These are phyloP conservation scores for Poeciliopsis gracilis DNA, from an alignment of 2,797 vertebrate species.

Conservation along the genomic window DNA sequence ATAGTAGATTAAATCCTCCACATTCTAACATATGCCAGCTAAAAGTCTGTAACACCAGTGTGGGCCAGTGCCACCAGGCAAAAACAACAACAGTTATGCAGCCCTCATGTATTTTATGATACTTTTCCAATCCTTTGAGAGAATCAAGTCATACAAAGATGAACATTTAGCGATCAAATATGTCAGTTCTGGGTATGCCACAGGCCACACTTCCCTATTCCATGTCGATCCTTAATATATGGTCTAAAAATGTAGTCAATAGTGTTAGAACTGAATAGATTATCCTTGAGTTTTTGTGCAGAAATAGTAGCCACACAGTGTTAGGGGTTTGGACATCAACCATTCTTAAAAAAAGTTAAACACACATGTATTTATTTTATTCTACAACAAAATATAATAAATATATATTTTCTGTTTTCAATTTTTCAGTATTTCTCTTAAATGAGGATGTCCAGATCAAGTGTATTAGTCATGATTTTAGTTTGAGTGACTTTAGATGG, in stretches of 20 bases:
- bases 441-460: not conserved
- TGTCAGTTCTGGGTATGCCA: constrained; percentile 65
- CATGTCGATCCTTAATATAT: constrained; percentile 67
- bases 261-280: constrained; percentile 65
- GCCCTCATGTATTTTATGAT: constrained; percentile 46
- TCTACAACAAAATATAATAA: not conserved
- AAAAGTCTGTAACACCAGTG: constrained; percentile 71
- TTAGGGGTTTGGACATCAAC: constrained; percentile 19
- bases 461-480: not conserved
- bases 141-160: constrained; percentile 67
- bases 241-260: constrained; percentile 62
- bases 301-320: constrained; percentile 37
- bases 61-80: constrained; percentile 72
- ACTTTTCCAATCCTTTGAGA: constrained; percentile 60
- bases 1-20: constrained; percentile 80
- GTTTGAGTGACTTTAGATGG: not conserved
- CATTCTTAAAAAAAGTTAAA: not conserved
- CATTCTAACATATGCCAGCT: constrained; percentile 74
- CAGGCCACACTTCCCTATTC: constrained; percentile 55
- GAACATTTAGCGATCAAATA: constrained; percentile 71
- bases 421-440: not conserved
- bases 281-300: constrained; percentile 64
- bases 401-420: not conserved
- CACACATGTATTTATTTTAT: not conserved
- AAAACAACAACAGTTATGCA: constrained; percentile 67